phyloP scores from a whole-genome alignment of 1,140 invertebrate species.

The Colletes latitarsis region DNA sequence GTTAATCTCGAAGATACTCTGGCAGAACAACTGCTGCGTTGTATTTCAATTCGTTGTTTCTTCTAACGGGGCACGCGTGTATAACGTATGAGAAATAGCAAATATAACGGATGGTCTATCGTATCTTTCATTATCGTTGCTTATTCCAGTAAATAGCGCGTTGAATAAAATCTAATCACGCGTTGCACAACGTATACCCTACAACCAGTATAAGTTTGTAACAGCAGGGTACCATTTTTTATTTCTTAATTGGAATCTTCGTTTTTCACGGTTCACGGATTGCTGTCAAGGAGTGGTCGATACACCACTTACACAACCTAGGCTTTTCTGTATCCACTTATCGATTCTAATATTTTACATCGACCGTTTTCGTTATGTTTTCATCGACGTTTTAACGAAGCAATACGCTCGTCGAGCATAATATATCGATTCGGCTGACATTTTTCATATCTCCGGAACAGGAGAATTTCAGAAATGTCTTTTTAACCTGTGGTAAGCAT shows the following conservation, averaged over 20 bases:
- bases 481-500: too few relatives aligned
- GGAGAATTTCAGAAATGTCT: too few relatives aligned
- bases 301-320: not conserved
- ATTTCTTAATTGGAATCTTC: conserved; percentile 36
- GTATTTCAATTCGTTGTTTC: not conserved
- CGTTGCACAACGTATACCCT: not conserved
- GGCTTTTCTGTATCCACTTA: not conserved
- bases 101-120: conserved; percentile 1
- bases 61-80: not conserved
- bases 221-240: not conserved
- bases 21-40: not conserved
- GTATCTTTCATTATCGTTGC: conserved; percentile 1
- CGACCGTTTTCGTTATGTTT: not conserved
- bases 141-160: conserved; percentile 7
- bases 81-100: not conserved
- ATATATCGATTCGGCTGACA: too few relatives aligned
- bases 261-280: not conserved
- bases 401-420: too few relatives aligned
- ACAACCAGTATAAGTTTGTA: not conserved
- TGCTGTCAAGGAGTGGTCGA: too few relatives aligned
- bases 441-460: too few relatives aligned
- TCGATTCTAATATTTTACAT: not conserved
- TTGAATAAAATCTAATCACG: conserved; percentile 16
- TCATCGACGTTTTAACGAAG: too few relatives aligned
- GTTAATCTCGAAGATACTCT: conserved; percentile 23